Evolutionary conservation across 2,113 vertebrate species (phyloP), one percentile per base, ranked within the genome.

Genomic region (Physeter macrocephalus): DNA sequence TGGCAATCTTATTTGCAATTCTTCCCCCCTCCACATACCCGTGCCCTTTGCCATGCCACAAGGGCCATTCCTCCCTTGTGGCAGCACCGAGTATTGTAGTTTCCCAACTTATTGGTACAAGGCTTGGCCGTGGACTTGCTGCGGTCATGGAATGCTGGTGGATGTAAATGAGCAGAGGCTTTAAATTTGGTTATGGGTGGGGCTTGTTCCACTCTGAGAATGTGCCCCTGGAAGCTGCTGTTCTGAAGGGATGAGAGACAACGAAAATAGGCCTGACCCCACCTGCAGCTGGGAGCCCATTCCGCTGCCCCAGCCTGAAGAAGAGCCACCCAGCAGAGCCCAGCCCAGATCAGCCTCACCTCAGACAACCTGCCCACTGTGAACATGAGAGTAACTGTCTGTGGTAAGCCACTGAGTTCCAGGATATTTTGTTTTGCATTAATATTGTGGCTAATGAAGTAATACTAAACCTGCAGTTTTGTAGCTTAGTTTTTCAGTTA

Each of bases 21-120:
- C 54, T 29, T 27, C 11, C 27, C 41, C 15, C 1, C 0, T 17
- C n/a, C 8, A 25, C 6, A 20, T 0, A 12, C 21, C n/a, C 6
- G 1, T 54, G 23, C 27, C 41, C 27, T 71, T 17, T 29, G 10
- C 52, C 43, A 15, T 11, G 64, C 18, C 34, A 23, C 25, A 8
- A 8, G 64, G 72, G 18, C 66, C 13, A 8, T 34, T 9, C 66
- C 14, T 54, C 23, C 7, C 36, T 25, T 12, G 10, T 6, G 41
- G 9, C 21, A 61, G 49, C 29, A 4, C 36, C n/a, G 15, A 29
- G 8, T 49, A 5, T 21, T 39, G 5, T 52, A 52, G 52, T 52
- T 88, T 67, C n/a, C 36, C 5, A 3, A 18, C 57, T 62, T 54
- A 31, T 0, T 29, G 57, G 25, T 46, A 13, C 12, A 29, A 36